Conservation (phyloP, 2,113 vertebrate genomes). For the Rhea americana region DNA sequence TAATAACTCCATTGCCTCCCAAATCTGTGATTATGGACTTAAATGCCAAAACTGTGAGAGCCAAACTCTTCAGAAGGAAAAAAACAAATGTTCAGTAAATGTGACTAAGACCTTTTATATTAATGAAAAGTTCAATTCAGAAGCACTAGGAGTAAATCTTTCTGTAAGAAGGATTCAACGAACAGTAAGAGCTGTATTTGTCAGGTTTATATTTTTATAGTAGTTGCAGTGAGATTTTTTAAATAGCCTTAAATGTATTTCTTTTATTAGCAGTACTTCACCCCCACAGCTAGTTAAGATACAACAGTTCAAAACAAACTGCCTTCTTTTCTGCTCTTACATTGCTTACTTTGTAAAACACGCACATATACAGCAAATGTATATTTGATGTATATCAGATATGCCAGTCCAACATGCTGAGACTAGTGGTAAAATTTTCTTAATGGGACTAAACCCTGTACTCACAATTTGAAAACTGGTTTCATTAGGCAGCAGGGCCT, state of each 20-base stretch:
- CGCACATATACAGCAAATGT: not conserved
- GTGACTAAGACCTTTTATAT: not conserved
- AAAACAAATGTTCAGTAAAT: not conserved
- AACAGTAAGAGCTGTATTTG: not conserved
- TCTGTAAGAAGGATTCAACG: conserved; percentile 10
- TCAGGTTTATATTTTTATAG: not conserved
- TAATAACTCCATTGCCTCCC: not conserved
- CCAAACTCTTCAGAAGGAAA: not conserved
- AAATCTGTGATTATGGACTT: not conserved
- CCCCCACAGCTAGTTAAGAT: conserved; percentile 9
- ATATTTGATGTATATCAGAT: conserved; percentile 4
- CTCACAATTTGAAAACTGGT: not conserved
- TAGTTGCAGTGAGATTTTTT: conserved; percentile 11
- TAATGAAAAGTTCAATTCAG: conserved; percentile 27
- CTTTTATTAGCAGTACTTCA: not conserved
- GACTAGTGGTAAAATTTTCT: not conserved
- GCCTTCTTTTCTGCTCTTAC: conserved; percentile 16
- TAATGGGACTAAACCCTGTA: conserved; percentile 6
- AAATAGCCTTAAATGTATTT: conserved; percentile 32
- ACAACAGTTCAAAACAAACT: conserved; percentile 37
- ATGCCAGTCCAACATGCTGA: not conserved
- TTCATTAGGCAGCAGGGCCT: not conserved
- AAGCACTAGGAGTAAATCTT: conserved; percentile 23
- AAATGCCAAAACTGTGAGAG: not conserved
- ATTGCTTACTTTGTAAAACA: conserved; percentile 22